Evolutionary conservation across 2,113 vertebrate species (phyloP).

Genomic region (Coryphaenoides rupestris): DNA sequence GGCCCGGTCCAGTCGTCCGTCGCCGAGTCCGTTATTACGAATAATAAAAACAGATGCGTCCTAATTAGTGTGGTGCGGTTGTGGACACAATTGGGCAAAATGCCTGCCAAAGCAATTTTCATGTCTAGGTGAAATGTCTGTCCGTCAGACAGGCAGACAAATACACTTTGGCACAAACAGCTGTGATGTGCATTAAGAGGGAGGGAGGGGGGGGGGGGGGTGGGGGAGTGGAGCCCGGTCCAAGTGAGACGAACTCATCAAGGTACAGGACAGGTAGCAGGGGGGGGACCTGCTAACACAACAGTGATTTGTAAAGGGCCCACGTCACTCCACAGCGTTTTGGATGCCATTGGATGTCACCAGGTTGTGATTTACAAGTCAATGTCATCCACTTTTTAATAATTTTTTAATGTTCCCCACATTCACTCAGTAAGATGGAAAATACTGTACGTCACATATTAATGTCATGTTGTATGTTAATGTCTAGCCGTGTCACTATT

Average conservation of each 20-base stretch:
- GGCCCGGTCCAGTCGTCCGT: conserved; percentile 54
- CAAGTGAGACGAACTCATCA: conserved; percentile 47
- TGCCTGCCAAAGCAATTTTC: conserved; percentile 53
- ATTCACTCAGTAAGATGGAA: too few species aligned
- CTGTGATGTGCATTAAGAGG: conserved; percentile 68
- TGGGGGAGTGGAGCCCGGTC: conserved; percentile 37
- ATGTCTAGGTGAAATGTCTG: conserved; percentile 49
- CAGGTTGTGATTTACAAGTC: too few species aligned
- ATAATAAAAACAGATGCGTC: conserved; percentile 76
- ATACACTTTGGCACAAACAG: conserved; percentile 74
- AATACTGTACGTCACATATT: too few species aligned
- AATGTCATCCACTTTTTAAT: too few species aligned
- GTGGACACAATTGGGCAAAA: conserved; percentile 64
- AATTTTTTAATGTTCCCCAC: too few species aligned
- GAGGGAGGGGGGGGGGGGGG: too few species aligned
- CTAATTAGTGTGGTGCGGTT: conserved; percentile 74
- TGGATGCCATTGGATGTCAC: too few species aligned
- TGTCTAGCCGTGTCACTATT: too few species aligned
- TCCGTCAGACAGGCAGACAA: conserved; percentile 73
- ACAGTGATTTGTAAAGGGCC: not conserved
- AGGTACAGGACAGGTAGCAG: conserved; percentile 29
- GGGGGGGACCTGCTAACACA: not conserved
- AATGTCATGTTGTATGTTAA: too few species aligned
- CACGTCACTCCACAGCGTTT: too few species aligned
- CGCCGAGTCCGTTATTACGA: conserved; percentile 61